Evolutionary conservation across 2,113 vertebrate genomes (phyloP), one percentile per base, ranked within the genome.

Genomic region (Zeus faber): DNA sequence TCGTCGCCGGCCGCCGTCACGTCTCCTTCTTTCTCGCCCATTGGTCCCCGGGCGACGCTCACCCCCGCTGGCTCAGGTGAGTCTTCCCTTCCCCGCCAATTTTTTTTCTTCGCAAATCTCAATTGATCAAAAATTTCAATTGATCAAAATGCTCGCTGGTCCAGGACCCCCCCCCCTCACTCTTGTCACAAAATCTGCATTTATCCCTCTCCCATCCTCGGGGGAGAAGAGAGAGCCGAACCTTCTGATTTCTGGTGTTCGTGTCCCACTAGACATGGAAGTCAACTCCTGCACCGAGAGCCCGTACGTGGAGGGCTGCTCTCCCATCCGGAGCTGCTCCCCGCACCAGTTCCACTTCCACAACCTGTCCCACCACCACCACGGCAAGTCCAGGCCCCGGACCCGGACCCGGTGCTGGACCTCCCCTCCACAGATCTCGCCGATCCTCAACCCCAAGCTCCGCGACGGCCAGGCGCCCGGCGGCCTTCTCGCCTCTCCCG

Each of bases 251-350:
- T 94, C 96, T 14, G 89, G 88, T 8, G 33, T 85, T 20, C 77
- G 89, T 31, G 48, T 62, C 22, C 76, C 72, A 20, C 81, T 88
- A n/a, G 77, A 72, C 21, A 35, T 65, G 11, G 83, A 86, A 22
- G 58, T 86, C 37, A 78, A 77, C 48, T 54, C 85, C 1, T 79
- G 85, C 14, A 79, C 81, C 8, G 82, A 82, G 81, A 96, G 92
- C 76, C 93, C 95, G 3, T 94, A 90, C 1, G 89, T 96, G 24
- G 97, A 98, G 60, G 95, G 95, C 17, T 98, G 93, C 73, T 98
- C 96, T 58, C 95, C 97, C 8, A 94, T 99, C 67, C 92, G 88
- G 49, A 94, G 87, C 46, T 91, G 84, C 53, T 95, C 94, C 59
- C 92, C 92, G 2, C 62, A 89, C 60, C 90, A 77, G 25, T 62